phyloP scores from a whole-genome alignment of 2,113 vertebrate species.

The Pelecanus crispus region DNA sequence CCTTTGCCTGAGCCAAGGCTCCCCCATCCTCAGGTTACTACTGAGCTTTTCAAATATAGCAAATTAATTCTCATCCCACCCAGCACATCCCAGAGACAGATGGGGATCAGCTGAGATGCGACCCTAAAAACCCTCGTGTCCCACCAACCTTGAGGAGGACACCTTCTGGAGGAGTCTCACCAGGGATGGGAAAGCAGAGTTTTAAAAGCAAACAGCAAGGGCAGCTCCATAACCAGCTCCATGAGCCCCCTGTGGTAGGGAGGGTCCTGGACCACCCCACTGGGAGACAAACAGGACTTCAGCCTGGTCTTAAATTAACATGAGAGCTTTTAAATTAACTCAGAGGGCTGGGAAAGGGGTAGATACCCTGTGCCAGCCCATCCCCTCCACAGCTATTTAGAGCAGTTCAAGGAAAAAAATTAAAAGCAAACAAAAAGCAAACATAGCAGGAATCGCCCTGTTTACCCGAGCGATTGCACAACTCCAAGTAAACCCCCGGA shows the following conservation, averaged over 20 bases:
- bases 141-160: not conserved
- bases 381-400: not conserved
- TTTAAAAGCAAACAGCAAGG: not conserved
- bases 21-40: not conserved
- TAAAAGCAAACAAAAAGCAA: not conserved
- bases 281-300: accelerated
- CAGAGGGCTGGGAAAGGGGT: not conserved
- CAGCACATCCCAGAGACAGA: not conserved
- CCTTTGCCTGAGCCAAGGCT: accelerated
- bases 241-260: accelerated
- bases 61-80: not conserved
- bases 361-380: not conserved
- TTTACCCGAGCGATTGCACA: not conserved
- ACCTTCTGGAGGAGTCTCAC: not conserved
- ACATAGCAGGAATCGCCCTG: not conserved
- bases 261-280: not conserved
- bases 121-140: not conserved
- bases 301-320: not conserved
- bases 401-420: not conserved
- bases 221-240: not conserved
- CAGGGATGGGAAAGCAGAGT: not conserved
- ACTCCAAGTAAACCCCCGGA: not conserved
- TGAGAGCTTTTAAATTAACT: not conserved
- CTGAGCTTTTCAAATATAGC: not conserved
- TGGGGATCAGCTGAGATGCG: accelerated